phyloP scores from a whole-genome alignment of 2,113 vertebrate species.

The Stomatorhinus ivindoensis region DNA sequence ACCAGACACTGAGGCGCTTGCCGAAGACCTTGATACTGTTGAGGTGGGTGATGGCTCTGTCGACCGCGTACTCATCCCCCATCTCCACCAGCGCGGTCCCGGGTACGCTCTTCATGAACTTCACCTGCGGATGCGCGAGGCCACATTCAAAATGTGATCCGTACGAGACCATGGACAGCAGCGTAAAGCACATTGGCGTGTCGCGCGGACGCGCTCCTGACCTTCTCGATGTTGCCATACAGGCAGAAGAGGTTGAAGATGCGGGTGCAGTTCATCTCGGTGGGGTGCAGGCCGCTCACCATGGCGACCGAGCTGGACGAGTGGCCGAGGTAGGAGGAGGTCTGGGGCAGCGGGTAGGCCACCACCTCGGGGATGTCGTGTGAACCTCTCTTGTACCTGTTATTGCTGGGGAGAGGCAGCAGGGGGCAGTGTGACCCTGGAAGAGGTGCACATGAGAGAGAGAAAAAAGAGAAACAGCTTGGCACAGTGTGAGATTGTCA shows the following conservation, averaged over 20 bases:
- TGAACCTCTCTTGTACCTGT: constrained; percentile 79
- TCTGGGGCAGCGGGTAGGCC: constrained; percentile 83
- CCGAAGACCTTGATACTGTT: constrained; percentile 94
- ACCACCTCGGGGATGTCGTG: constrained; percentile 86
- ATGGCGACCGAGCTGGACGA: constrained; percentile 85
- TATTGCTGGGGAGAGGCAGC: constrained; percentile 75
- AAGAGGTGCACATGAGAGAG: constrained; percentile 22
- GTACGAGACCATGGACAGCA: too few species aligned
- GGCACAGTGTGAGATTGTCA: neutral
- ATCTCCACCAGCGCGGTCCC: constrained; percentile 95
- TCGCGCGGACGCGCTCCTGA: constrained; percentile 46
- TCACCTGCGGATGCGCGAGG: constrained; percentile 61
- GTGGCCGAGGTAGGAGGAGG: constrained; percentile 80
- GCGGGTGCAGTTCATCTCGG: constrained; percentile 94
- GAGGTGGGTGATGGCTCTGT: constrained; percentile 92
- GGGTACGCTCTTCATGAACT: constrained; percentile 98
- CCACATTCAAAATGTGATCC: neutral
- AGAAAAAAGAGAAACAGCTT: neutral
- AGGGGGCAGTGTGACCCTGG: constrained; percentile 81
- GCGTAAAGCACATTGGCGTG: too few species aligned
- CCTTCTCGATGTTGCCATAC: constrained; percentile 97
- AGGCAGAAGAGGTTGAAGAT: constrained; percentile 97
- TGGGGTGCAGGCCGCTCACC: constrained; percentile 87
- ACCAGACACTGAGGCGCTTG: constrained; percentile 95
- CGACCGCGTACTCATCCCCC: constrained; percentile 94